Evolutionary conservation across 2,797 vertebrate genomes (phyloP).

Genomic region (Rhinichthys osculus): DNA sequence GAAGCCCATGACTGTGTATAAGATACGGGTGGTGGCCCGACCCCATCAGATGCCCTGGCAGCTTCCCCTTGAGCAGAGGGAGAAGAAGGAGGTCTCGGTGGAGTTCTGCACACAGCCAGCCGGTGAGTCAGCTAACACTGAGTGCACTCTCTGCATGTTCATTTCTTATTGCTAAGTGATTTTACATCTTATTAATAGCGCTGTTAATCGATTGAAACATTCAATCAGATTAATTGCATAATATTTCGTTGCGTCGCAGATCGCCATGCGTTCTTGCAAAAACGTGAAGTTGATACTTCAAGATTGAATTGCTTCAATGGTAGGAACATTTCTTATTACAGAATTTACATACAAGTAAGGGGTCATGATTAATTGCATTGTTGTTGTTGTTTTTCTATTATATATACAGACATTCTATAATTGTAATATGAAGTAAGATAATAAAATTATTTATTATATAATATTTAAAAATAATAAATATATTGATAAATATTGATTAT

Average conservation of each 20-base stretch:
- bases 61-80: conserved; percentile 92
- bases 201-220: not conserved
- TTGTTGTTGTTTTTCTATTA: not conserved
- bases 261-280: conserved; percentile 24
- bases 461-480: not conserved
- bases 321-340: conserved; percentile 30
- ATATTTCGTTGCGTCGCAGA: conserved; percentile 22
- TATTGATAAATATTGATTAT: not conserved
- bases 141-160: not conserved
- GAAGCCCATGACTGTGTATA: conserved; percentile 90
- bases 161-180: not conserved
- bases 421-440: not conserved
- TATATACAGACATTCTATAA: not conserved
- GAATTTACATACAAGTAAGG: conserved; percentile 6
- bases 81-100: conserved; percentile 91
- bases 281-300: conserved; percentile 35
- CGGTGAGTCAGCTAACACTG: conserved; percentile 78
- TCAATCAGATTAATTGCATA: conserved; percentile 15
- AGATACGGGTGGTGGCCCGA: conserved; percentile 91
- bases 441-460: not conserved
- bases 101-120: conserved; percentile 95
- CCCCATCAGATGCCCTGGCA: conserved; percentile 99
- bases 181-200: conserved; percentile 14
- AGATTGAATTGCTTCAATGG: conserved; percentile 39
- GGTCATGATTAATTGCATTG: not conserved